Conservation (phyloP, 2,888 invertebrate species). For the Caradrina clavipalpis region DNA sequence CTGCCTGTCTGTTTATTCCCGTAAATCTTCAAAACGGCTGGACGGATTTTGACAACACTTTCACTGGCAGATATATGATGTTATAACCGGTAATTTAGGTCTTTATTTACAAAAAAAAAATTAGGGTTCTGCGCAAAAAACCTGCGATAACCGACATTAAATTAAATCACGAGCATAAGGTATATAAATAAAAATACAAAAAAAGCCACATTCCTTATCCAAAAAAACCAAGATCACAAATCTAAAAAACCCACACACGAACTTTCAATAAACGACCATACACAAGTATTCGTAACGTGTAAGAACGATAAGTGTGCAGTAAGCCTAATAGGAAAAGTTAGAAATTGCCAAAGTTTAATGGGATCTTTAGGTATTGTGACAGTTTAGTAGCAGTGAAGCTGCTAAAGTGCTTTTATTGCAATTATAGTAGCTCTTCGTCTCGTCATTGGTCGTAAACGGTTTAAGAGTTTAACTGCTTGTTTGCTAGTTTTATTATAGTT, state of each 20-base stretch:
- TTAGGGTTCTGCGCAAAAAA: too few species aligned
- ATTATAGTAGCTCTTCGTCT: conserved; percentile 74
- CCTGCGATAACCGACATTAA: too few species aligned
- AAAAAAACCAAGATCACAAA: conserved; percentile 48
- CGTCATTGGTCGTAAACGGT: conserved; percentile 63
- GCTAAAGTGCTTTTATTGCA: conserved; percentile 79
- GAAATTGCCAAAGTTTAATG: conserved; percentile 87
- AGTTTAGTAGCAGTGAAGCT: conserved; percentile 81
- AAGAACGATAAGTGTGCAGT: conserved; percentile 77
- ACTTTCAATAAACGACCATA: conserved; percentile 62
- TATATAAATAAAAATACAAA: neutral
- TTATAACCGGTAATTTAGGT: too few species aligned
- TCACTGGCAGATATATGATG: too few species aligned
- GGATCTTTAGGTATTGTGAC: conserved; percentile 87
- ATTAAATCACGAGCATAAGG: too few species aligned
- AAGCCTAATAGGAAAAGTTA: conserved; percentile 86
- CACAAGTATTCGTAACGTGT: conserved; percentile 63
- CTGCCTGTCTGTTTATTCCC: too few species aligned
- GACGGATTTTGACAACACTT: too few species aligned
- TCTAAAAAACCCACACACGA: conserved; percentile 59
- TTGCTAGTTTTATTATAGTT: conserved; percentile 52
- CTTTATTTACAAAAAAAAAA: too few species aligned
- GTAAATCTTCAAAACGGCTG: too few species aligned
- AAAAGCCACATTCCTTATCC: neutral
- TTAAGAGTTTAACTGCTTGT: conserved; percentile 56